Base-by-base conservation (phyloP, 2,888 invertebrate genomes). In the Torymus texanus region DNA sequence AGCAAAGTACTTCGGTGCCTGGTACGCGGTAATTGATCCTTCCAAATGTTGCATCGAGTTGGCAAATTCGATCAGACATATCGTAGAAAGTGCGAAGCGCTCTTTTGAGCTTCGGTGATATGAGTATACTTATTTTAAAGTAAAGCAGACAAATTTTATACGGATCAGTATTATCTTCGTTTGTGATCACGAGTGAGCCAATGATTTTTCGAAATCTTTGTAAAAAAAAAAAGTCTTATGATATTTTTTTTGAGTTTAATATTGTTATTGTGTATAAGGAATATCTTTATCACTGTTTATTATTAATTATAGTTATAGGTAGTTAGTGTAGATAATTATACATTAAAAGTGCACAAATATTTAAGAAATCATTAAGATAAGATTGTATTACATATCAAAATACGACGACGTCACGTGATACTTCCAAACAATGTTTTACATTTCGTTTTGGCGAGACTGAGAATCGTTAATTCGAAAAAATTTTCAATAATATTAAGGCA, bases 351-450 rank as follows among this genome's bases (percentile, higher is more conserved):
- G 74, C 78, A 74, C 62, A 70, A 68, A 65, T 58, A 61, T 16
- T 55, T 55, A 56, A 55, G 29, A 29, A 8, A 24, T 51, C 63
- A 68, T 66, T 67, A 63, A 68, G 1, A 13, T 75, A 75, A 61
- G 53, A 24, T 67, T 63, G 73, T 63, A 78, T 74, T 63, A 74
- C 81, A 81, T 81, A 81, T 81, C 81, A 78, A 68, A 74, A 81
- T 75, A 78, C 81, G 81, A 81, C 81, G 81, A 81, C 68, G 81
- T 81, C 81, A 81, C 81, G 81, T 81, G 75, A 81, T 81, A 81
- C 81, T 81, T 81, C 78, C 81, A 81, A 81, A 53, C 61, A 80
- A 81, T 59, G 51, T 80, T 80, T 77, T 74, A 62, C 70, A 65
- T 66, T 74, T 74, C 74, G 77, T 77, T 74, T 77, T 66, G 66